Base-by-base conservation (phyloP, 1,140 invertebrate species). In the Araneus ventricosus region DNA sequence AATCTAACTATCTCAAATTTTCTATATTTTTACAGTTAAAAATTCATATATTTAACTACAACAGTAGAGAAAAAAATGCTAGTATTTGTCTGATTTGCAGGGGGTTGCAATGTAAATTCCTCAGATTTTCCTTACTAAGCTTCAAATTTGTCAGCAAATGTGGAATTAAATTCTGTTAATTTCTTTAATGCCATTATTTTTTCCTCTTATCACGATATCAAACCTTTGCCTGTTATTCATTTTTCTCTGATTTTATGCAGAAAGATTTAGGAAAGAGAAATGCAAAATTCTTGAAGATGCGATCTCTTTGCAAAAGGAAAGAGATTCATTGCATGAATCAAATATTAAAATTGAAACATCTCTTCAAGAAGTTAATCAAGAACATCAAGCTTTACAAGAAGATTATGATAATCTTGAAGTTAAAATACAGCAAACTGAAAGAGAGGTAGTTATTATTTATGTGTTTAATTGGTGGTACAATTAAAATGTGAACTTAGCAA, bases 241-340 rank as follows among this genome's bases (percentile, higher is more conserved):
- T 20, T 75, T 22, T 0, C 30, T 27, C 14, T 80, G 82, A 22
- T 80, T 27, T 87, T 22, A 24, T 39, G 8, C 10, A 93, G 92
- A 88, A 93, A 88, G 59, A 67, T 88, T 67, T 39, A 57, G 80
- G 30, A 82, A 84, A 88, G 70, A 84, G n/a, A 93, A 93, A 82
- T 88, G 86, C 41, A 82, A 70, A 63, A 14, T 88, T 37, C 34
- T 93, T 4, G 92, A 93, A 70, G 92, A 93, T 30, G 20, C 84
- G 22, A 45, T 93, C 14, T 67, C 57, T 4, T 27, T 63, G 8
- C 57, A 86, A 8, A 93, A 93, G 34, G 87, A 88, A 17, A 59
- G 45, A 84, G 92, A 93, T 30, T 17, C 22, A 7, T 22, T 88
- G 6, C 92, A 93, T 67, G 86, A 89, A 45, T 41, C 59, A 61